phyloP scores from a whole-genome alignment of 1,140 invertebrate species.

The Psix sp. region DNA sequence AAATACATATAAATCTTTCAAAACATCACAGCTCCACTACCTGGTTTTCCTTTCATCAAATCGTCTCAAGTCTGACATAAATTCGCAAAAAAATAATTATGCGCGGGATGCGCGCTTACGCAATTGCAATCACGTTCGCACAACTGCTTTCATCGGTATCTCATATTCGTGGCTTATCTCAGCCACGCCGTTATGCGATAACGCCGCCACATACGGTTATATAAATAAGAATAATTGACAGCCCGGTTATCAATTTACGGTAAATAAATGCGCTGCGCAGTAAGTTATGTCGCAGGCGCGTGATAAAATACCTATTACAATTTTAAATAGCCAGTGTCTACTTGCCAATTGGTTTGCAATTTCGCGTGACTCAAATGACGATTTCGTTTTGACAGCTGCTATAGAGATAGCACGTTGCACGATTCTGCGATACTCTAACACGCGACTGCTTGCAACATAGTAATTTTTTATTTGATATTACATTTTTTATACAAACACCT shows the following conservation, averaged over 20 bases:
- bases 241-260: slow-evolving; percentile 42
- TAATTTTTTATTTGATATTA: no score
- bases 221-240: slow-evolving; percentile 57
- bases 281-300: slow-evolving; percentile 30
- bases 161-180: slow-evolving; percentile 20
- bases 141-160: slow-evolving; percentile 15
- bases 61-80: not conserved
- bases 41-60: no score
- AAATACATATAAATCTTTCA: no score
- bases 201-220: slow-evolving; percentile 9
- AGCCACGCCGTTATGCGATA: slow-evolving; percentile 23
- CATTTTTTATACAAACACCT: no score
- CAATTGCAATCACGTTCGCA: slow-evolving; percentile 22
- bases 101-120: not conserved
- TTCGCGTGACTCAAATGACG: slow-evolving; percentile 19
- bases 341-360: slow-evolving; percentile 14
- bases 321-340: slow-evolving; percentile 3
- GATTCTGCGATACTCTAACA: not conserved
- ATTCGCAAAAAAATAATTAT: not conserved
- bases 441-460: no score
- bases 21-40: no score
- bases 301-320: slow-evolving; percentile 19
- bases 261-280: slow-evolving; percentile 37
- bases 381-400: slow-evolving; percentile 5
- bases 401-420: not conserved